Conservation (phyloP, 2,888 invertebrate species). For the Nephrotoma appendiculata region DNA sequence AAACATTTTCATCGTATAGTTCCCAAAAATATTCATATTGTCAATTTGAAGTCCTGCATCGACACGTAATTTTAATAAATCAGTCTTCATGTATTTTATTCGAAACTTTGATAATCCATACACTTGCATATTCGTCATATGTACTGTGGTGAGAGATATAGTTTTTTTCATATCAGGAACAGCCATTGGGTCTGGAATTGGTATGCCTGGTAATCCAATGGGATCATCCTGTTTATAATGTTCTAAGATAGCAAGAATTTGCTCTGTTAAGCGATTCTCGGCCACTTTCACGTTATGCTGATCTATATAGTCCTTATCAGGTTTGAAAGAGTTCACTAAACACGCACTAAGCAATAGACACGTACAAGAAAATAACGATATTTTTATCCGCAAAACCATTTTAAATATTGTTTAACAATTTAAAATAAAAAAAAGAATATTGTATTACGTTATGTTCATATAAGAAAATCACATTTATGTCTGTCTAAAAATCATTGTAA, state of each 20-base stretch:
- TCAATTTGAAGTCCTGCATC: conserved; percentile 57
- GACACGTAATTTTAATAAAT: conserved; percentile 44
- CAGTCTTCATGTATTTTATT: conserved; percentile 52
- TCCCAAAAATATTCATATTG: conserved; percentile 52
- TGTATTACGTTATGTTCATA: not conserved
- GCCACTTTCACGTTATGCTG: conserved; percentile 31
- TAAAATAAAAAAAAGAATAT: not conserved
- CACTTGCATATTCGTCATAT: conserved; percentile 54
- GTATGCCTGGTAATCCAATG: conserved; percentile 62
- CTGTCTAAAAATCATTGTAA: not conserved
- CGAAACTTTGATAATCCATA: conserved; percentile 67
- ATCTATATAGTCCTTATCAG: conserved; percentile 11
- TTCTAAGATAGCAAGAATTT: conserved; percentile 51
- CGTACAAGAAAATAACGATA: not conserved
- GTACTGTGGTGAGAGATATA: conserved; percentile 51
- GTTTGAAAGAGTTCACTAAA: not conserved
- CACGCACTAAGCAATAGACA: not conserved
- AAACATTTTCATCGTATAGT: conserved; percentile 60
- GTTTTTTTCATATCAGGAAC: conserved; percentile 63
- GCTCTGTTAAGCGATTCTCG: conserved; percentile 55
- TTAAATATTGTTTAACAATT: not conserved
- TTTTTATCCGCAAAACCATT: not conserved
- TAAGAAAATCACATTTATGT: not conserved
- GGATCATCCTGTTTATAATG: conserved; percentile 73
- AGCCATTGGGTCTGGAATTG: conserved; percentile 65